phyloP scores from a whole-genome alignment of 2,797 vertebrate genomes.

The Myotis findleyi region DNA sequence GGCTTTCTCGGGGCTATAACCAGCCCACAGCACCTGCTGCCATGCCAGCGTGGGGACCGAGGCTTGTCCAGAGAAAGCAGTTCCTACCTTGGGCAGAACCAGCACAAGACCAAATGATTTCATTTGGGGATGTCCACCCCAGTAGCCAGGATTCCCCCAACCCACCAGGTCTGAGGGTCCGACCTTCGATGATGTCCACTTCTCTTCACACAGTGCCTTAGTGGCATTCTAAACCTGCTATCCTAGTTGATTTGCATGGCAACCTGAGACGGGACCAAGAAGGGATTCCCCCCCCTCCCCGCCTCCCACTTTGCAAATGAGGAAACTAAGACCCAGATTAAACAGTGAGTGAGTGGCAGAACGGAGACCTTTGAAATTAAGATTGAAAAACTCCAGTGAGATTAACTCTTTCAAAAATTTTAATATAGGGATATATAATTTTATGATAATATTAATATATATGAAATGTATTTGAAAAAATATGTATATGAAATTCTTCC shows the following conservation, averaged over 20 bases:
- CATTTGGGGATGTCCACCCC: not conserved
- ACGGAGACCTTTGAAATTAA: not conserved
- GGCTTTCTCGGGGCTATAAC: not conserved
- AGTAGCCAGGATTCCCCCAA: not conserved
- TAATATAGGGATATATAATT: not conserved
- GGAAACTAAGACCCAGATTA: not conserved
- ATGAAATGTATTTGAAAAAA: not conserved
- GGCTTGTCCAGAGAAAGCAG: not conserved
- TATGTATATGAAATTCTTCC: not conserved
- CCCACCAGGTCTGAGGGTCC: not conserved
- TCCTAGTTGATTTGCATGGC: not conserved
- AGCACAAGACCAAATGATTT: not conserved
- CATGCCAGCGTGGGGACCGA: not conserved
- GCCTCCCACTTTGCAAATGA: not conserved
- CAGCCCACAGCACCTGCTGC: not conserved
- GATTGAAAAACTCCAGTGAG: not conserved
- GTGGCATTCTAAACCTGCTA: not conserved
- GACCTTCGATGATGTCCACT: fast-evolving
- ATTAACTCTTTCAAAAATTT: not conserved
- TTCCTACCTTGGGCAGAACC: not conserved
- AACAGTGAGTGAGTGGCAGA: not conserved
- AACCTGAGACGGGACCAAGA: not conserved
- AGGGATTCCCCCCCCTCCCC: not conserved
- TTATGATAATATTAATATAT: not conserved
- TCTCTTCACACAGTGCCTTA: fast-evolving